Conservation (phyloP, 2,797 vertebrate genomes). For the Tapera naevia region DNA sequence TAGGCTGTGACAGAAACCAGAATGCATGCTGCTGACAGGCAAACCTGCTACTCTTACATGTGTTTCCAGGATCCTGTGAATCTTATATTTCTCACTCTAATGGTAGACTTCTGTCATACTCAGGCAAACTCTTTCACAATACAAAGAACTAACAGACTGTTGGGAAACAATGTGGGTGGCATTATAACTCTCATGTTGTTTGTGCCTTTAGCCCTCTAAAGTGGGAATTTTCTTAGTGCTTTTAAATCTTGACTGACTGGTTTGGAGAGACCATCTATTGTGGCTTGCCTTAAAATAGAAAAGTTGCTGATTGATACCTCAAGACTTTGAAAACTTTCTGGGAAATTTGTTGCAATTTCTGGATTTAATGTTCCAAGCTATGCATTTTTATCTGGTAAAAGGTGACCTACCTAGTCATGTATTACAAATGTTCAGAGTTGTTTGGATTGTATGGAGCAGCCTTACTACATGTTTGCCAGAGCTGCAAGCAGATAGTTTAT, state of each 20-base stretch:
- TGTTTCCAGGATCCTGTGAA: neutral
- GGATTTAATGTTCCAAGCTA: slow-evolving; percentile 57
- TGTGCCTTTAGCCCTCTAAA: slow-evolving; percentile 11
- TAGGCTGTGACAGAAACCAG: neutral
- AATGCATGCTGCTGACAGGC: neutral
- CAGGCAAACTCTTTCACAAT: neutral
- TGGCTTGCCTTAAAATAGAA: neutral
- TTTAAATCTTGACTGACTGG: neutral
- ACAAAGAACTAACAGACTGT: neutral
- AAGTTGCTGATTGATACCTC: neutral
- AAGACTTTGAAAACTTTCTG: slow-evolving; percentile 24
- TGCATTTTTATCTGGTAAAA: slow-evolving; percentile 49
- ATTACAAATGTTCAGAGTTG: slow-evolving; percentile 40
- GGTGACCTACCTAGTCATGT: slow-evolving; percentile 37
- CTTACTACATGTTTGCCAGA: slow-evolving; percentile 12
- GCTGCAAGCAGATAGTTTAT: neutral
- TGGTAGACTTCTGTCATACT: neutral
- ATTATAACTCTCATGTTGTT: neutral
- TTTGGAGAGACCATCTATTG: neutral
- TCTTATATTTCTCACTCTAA: neutral
- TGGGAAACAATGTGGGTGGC: neutral
- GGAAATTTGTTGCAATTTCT: slow-evolving; percentile 38
- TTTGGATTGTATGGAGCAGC: neutral
- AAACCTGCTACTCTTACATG: neutral
- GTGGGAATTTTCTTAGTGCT: neutral